Base-by-base conservation (phyloP, 2,113 vertebrate genomes). In the Carlito syrichta region DNA sequence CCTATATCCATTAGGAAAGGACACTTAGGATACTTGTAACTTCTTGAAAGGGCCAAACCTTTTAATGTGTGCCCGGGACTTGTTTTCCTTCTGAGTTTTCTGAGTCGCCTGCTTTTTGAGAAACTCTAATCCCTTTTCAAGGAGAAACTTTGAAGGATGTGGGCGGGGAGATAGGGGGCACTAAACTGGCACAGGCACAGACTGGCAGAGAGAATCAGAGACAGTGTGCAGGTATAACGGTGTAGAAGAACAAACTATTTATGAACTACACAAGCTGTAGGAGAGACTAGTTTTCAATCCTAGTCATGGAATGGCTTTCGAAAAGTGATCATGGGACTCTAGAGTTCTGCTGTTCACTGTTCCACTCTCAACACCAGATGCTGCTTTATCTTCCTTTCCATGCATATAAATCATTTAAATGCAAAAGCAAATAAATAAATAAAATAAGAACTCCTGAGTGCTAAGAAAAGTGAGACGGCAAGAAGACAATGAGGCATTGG, bases 401-500 rank as follows among this genome's bases (percentile, higher is more conserved):
- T 19, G 60, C 89, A 52, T 93, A 79, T 93, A 89, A 62, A 89
- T 89, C 45, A 94, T 81, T 79, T 78, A 93, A 97, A 96, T 93
- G 74, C 82, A 98, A 97, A 97, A 87, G 30, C 30, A 56, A 74
- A 86, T 63, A 71, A 32, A 25, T 1, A 78, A n/a, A n/a, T 32
- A 40, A 8, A 48, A 10, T 27, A 78, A n/a, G 32, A 8, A 74
- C 35, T 85, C 91, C 86, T 97, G 78, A 83, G 48, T 97, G 68
- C 85, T 91, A 94, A 96, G 95, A 84, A 86, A 98, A 97, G 96
- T 60, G 91, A 96, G 87, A 96, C 83, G 68, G 68, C 84, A 76
- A 60, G 96, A 97, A 97, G 96, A 98, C 97, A 98, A 77, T 98
- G 97, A 98, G 94, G 52, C 52, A 2, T 45, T 97, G 95, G 98